Base-by-base conservation (phyloP, 1,140 invertebrate species). In the Hycleus phaleratus region DNA sequence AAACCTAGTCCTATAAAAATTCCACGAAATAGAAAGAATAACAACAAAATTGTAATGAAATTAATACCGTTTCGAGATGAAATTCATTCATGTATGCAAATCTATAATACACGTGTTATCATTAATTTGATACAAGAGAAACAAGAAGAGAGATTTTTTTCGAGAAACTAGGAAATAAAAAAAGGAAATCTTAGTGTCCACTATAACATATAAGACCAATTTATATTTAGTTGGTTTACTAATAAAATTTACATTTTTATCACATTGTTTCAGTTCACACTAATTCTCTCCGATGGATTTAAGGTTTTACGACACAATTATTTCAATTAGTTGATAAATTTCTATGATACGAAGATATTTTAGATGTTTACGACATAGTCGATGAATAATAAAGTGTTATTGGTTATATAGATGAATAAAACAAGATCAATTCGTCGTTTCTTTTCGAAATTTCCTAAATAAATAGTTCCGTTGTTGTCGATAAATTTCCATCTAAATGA, bases 21-120 rank as follows among this genome's bases (percentile, higher is more conserved):
- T 61, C 54, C 42, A 57, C 54, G 38, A 61, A 61, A 52, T 56
- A 61, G 54, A 32, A 32, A 32, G 7, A 32, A 32, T 4, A 32
- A 32, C 7, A 32, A 32, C 32, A 32, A 32, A 32, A 4, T 5
- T 1, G 44, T 53, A 61, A 43, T 50, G 46, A 57, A 46, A 54
- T 46, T 53, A 52, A 52, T 44, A 49, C 52, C 55, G 49, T 56
- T 48, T 32, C 32, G 32, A 32, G 32, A 18, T 1, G 18, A 56
- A 60, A 60, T 60, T 49, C 59, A 61, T 61, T 61, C 59, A 57
- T 52, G 32, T 60, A 58, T 58, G 56, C 49, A 55, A 60, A 60
- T 60, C 32, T 7, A 7, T 32, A 32, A 4, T 32, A 52, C 40
- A 44, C 32, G 12, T 52, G 50, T 52, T 52, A 43, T 52, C 50